Evolutionary conservation across 2,113 vertebrate genomes (phyloP), one percentile per base, ranked within the genome.

Genomic region (Brachionichthys hirsutus): DNA sequence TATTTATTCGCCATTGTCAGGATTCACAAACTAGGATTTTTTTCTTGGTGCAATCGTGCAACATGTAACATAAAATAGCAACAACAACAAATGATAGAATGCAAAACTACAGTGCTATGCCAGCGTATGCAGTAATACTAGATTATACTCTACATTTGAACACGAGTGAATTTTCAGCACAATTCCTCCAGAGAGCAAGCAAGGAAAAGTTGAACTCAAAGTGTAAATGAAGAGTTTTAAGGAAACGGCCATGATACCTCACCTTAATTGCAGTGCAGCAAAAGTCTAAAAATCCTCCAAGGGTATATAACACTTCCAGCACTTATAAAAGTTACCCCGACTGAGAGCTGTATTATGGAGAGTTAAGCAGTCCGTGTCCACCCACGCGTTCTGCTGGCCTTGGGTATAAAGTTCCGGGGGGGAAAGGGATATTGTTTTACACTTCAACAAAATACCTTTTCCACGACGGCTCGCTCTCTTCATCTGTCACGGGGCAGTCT

Each of bases 391-490:
- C 77, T 63, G 56, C 70, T 58, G 72, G 54, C 61, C 63, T 78
- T 1, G 3, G 19, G 60, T 62, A 55, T 78, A 52, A 82, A 85
- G 67, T 61, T 65, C 70, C 56, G 34, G 20, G 67, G 61, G 57
- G 61, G 57, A 80, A 54, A 67, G 40, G 43, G 75, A 41, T 49
- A 40, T 62, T 62, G 51, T 69, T 77, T 84, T 75, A 84, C 55
- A 62, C 77, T 76, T 81, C 77, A 74, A 67, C 77, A 79, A 85
- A 78, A 69, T 13, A 58, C 62, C 63, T 64, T 82, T 81, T 84
- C 75, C 67, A 68, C 62, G 58, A 41, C 54, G 40, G 17, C 50
- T 35, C 55, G 69, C 60, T 55, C 65, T 59, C 66, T 47, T 47
- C 73, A 75, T 70, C 76, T 46, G 59, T 67, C 56, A 62, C 1